Percentiles rank a stretch among this genome's conserved stretches.
phyloP scores from a whole-genome alignment of 2,888 invertebrate genomes.

The Microctonus hyperodae region DNA sequence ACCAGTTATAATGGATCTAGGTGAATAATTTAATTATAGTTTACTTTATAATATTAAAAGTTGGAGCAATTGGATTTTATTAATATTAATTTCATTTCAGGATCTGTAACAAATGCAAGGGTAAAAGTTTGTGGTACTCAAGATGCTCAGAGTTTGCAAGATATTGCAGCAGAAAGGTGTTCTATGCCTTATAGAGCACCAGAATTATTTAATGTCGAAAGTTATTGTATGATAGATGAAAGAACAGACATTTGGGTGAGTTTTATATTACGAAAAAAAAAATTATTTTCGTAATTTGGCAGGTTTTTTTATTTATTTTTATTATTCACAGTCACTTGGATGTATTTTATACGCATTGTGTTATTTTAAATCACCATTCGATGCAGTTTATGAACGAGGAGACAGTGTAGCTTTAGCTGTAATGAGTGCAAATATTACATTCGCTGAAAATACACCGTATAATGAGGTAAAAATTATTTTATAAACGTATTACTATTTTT shows the following conservation, averaged over 20 bases:
- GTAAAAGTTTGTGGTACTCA: constrained; percentile 72
- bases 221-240: constrained; percentile 81
- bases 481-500: constrained; percentile 5
- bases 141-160: constrained; percentile 77
- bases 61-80: background rate
- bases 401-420: constrained; percentile 88
- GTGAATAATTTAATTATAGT: constrained; percentile 54
- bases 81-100: constrained; percentile 52
- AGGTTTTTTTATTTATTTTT: constrained; percentile 45
- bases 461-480: constrained; percentile 62
- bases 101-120: constrained; percentile 72
- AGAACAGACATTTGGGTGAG: constrained; percentile 86
- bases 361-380: constrained; percentile 86
- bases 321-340: constrained; percentile 73
- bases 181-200: constrained; percentile 90
- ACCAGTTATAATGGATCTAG: constrained; percentile 85
- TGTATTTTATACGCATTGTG: constrained; percentile 86
- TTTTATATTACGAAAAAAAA: constrained; percentile 19
- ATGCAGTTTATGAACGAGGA: constrained; percentile 82
- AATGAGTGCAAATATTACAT: constrained; percentile 75
- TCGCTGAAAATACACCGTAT: constrained; percentile 75
- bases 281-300: constrained; percentile 22
- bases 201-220: constrained; percentile 85
- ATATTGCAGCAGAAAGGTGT: constrained; percentile 82
- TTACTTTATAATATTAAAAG: background rate